A percentile compares a stretch with the other conserved stretches of the same genome.
phyloP scores from a whole-genome alignment of 2,113 vertebrate species.

The Sprattus sprattus region DNA sequence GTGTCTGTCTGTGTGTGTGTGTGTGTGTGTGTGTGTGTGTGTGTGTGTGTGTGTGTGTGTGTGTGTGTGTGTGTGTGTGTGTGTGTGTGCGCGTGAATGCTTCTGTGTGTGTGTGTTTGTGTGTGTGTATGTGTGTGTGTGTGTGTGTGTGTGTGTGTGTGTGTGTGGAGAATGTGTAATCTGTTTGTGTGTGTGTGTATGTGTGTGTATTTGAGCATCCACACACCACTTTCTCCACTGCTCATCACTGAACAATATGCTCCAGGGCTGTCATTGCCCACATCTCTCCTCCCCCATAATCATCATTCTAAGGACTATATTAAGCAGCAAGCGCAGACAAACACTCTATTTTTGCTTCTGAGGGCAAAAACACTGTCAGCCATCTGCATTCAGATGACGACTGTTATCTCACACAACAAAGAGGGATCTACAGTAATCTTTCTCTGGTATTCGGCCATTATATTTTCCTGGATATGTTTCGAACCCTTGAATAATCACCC shows the following conservation, averaged over 20 bases:
- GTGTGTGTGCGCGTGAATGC: neutral
- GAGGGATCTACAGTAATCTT: slow-evolving; percentile 18
- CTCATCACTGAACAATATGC: slow-evolving; percentile 24
- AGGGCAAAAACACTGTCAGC: slow-evolving; percentile 40
- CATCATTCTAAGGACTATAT: slow-evolving; percentile 38
- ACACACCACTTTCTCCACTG: slow-evolving; percentile 38
- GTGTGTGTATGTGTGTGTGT: neutral
- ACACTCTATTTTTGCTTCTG: slow-evolving; percentile 40
- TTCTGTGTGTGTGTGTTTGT: neutral
- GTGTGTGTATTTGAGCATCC: slow-evolving; percentile 4
- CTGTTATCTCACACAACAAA: neutral
- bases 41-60: neutral
- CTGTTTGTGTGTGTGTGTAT: neutral
- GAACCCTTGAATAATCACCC: neutral
- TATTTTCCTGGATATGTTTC: neutral
- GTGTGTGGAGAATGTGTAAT: neutral
- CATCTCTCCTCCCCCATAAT: slow-evolving; percentile 29
- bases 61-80: slow-evolving; percentile 30
- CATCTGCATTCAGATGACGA: slow-evolving; percentile 35
- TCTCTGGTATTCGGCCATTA: neutral
- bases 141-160: too few species aligned
- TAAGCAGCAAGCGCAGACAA: slow-evolving; percentile 41
- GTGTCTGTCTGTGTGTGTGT: too few species aligned
- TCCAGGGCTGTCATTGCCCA: slow-evolving; percentile 33
- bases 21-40: neutral